These are phyloP conservation scores for Formica aserva DNA, from an alignment of 2,888 invertebrate genomes.

Conservation along the genomic window DNA sequence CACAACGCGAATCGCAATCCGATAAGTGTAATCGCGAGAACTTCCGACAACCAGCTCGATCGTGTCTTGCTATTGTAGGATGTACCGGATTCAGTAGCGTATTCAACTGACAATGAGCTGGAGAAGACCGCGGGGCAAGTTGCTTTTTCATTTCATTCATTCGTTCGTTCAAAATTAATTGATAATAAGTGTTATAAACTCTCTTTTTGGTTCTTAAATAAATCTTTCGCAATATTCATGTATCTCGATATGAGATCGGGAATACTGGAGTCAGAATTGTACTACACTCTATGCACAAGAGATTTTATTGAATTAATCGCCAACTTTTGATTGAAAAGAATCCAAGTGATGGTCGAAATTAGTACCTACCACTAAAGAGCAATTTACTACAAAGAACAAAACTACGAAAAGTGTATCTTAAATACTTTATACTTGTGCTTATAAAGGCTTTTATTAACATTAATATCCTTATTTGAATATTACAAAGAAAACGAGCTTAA, in stretches of 20 bases:
- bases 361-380: background rate
- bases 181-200: background rate
- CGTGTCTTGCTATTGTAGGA: constrained; percentile 7
- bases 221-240: background rate
- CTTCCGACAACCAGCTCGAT: constrained; percentile 15
- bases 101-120: background rate
- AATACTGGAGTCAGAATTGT: background rate
- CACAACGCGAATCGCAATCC: constrained; percentile 21
- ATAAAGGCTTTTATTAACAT: background rate
- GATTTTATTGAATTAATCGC: background rate
- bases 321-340: background rate
- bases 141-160: background rate
- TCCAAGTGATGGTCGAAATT: background rate
- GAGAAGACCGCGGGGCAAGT: background rate
- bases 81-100: background rate
- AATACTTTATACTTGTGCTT: background rate
- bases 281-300: background rate
- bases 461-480: no score
- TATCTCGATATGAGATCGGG: background rate
- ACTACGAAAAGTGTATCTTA: background rate
- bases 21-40: constrained; percentile 49
- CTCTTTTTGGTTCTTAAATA: background rate
- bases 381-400: background rate
- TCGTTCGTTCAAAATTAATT: background rate
- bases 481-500: no score